Percentiles rank a stretch among this genome's conserved stretches.
Conservation (phyloP, 1,140 invertebrate genomes). For the Lepidurus apus region DNA sequence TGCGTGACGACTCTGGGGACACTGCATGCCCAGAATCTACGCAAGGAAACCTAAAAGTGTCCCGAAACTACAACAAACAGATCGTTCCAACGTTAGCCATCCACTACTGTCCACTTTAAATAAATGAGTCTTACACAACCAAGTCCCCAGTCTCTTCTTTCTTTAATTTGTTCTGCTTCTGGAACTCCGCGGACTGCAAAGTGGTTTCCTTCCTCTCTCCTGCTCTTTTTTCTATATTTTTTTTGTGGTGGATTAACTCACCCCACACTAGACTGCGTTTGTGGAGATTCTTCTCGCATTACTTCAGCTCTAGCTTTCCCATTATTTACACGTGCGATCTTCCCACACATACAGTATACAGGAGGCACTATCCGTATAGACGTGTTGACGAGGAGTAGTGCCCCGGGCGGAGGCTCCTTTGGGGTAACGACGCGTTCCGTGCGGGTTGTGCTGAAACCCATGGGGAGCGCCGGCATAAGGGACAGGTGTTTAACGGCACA, state of each 20-base stretch:
- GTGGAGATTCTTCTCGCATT: neutral
- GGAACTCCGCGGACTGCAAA: neutral
- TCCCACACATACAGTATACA: neutral
- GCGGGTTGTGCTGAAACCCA: neutral
- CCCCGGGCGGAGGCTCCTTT: neutral
- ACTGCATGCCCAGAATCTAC: neutral
- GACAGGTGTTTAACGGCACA: constrained; percentile 4
- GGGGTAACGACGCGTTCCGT: neutral
- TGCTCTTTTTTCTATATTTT: neutral
- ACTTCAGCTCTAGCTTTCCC: neutral
- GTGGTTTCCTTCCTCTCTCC: neutral
- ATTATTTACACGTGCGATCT: neutral
- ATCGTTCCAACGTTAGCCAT: neutral
- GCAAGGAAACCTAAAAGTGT: neutral
- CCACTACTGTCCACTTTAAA: neutral
- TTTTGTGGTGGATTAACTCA: neutral
- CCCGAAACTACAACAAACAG: neutral
- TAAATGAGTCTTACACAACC: neutral
- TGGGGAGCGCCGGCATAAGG: neutral
- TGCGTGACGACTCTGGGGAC: neutral
- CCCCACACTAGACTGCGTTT: neutral
- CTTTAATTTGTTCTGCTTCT: neutral
- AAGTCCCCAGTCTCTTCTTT: neutral
- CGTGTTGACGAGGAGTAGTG: neutral
- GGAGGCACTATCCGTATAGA: neutral